Conservation (phyloP, 2,113 vertebrate genomes). For the Xyrauchen texanus region DNA sequence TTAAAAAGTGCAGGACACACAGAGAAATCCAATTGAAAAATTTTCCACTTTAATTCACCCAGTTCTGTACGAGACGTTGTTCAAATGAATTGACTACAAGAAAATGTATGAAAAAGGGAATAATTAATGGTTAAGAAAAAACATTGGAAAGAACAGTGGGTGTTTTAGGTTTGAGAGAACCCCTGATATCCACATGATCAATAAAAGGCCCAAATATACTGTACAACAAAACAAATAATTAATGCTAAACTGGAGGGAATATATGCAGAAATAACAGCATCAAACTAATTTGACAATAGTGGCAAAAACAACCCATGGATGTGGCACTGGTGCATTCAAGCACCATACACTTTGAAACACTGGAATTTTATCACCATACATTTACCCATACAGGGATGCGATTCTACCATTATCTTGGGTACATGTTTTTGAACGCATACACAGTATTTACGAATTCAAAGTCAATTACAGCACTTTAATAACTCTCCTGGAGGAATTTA, state of each 20-base stretch:
- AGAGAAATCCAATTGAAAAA: background rate
- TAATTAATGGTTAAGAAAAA: background rate
- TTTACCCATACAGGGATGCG: no score
- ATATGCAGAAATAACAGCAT: background rate
- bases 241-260: background rate
- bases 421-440: no score
- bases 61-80: background rate
- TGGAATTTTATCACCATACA: background rate
- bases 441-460: no score
- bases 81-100: slow-evolving; percentile 30
- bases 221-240: background rate
- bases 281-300: background rate
- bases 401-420: no score
- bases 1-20: no score
- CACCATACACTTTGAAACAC: background rate
- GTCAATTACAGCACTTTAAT: no score
- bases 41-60: slow-evolving; percentile 36
- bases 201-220: background rate
- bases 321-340: no score
- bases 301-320: no score
- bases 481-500: no score
- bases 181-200: background rate
- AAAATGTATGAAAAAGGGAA: background rate
- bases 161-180: slow-evolving; percentile 1
- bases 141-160: background rate